Evolutionary conservation across 2,113 vertebrate genomes (phyloP).

Genomic region (Nanger granti): DNA sequence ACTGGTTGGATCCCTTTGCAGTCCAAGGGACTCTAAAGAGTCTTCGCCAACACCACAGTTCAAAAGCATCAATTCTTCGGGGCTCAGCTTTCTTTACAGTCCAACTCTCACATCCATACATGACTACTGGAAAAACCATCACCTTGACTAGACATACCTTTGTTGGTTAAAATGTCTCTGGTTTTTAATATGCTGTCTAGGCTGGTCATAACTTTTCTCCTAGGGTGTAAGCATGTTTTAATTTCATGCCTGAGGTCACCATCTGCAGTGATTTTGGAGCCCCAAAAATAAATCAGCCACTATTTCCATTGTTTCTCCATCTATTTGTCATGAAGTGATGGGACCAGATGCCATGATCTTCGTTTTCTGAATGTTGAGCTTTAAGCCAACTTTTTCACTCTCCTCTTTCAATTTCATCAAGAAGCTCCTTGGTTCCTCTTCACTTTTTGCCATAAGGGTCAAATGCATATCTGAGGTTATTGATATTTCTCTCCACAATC

Average conservation of each 20-base stretch:
- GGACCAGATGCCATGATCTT: background rate
- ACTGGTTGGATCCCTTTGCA: background rate
- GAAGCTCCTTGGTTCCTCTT: background rate
- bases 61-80: background rate
- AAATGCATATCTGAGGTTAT: background rate
- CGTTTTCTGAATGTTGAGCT: background rate
- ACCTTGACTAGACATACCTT: background rate
- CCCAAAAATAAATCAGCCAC: background rate
- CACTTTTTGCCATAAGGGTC: background rate
- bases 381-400: background rate
- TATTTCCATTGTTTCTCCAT: background rate
- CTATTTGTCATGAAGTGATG: background rate
- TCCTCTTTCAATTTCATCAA: background rate
- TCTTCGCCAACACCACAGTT: background rate
- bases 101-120: background rate
- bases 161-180: background rate
- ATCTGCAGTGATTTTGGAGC: background rate
- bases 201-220: background rate
- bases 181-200: background rate
- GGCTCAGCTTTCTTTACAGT: background rate
- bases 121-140: background rate
- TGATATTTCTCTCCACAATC: background rate
- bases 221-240: background rate
- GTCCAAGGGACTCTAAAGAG: background rate
- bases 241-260: background rate